A percentile compares a stretch with the other conserved stretches of the same genome.
These are phyloP conservation scores for Tetropium fuscum DNA, from an alignment of 2,888 invertebrate species.

Conservation along the genomic window DNA sequence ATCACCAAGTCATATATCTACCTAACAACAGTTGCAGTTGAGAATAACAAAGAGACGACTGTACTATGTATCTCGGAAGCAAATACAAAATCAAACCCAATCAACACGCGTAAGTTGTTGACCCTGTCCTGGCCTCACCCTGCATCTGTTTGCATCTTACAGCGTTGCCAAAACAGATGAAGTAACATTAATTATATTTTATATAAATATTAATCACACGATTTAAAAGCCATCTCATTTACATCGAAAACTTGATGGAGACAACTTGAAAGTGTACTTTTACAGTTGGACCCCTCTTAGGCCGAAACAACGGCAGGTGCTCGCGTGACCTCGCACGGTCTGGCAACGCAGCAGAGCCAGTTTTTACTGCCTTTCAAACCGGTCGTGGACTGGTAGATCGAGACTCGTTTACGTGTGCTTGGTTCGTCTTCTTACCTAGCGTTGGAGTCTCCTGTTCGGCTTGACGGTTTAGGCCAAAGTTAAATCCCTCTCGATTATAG, in stretches of 20 bases:
- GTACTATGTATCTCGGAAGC: slow-evolving; percentile 17
- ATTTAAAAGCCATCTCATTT: slow-evolving; percentile 37
- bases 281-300: slow-evolving; percentile 11
- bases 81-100: slow-evolving; percentile 20
- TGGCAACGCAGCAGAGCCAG: slow-evolving; percentile 45
- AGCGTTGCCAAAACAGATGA: slow-evolving; percentile 30
- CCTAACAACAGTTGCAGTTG: not conserved
- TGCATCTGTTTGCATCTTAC: slow-evolving; percentile 36
- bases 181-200: slow-evolving; percentile 6
- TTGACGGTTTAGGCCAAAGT: slow-evolving; percentile 22
- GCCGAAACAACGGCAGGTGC: slow-evolving; percentile 45
- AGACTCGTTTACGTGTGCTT: slow-evolving; percentile 33
- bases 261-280: slow-evolving; percentile 25
- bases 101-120: slow-evolving; percentile 37
- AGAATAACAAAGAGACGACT: slow-evolving; percentile 7
- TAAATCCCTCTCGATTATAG: slow-evolving; percentile 31
- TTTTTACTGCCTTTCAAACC: slow-evolving; percentile 47
- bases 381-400: slow-evolving; percentile 42
- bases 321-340: slow-evolving; percentile 44
- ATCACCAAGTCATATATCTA: not conserved
- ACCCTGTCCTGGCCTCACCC: slow-evolving; percentile 30
- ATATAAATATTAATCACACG: slow-evolving; percentile 9
- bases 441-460: slow-evolving; percentile 30
- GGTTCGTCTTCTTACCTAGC: slow-evolving; percentile 31
- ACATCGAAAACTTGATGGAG: slow-evolving; percentile 28